These are phyloP conservation scores for Melipona bicolor DNA, from an alignment of 2,888 invertebrate genomes.

Conservation along the genomic window DNA sequence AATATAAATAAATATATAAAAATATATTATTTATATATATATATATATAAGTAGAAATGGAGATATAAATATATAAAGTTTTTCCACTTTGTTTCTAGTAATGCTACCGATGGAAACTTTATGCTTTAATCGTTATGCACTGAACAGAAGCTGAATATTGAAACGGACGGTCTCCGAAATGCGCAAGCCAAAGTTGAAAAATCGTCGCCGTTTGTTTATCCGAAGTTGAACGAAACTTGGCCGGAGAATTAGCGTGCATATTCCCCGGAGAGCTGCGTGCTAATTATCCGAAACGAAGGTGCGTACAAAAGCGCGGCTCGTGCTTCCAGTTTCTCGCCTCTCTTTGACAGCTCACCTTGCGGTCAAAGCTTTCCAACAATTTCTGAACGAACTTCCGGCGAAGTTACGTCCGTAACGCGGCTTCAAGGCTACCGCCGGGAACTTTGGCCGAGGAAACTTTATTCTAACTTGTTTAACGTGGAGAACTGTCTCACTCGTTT, in stretches of 20 bases:
- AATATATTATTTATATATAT: too few relatives aligned
- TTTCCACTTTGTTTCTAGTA: too few relatives aligned
- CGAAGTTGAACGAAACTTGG: background rate
- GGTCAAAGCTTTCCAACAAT: conserved; percentile 38
- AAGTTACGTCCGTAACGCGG: conserved; percentile 14
- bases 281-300: conserved; percentile 29
- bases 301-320: conserved; percentile 11
- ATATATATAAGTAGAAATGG: too few relatives aligned
- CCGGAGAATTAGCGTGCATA: background rate
- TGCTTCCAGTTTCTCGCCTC: conserved; percentile 17
- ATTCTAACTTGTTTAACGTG: conserved; percentile 22
- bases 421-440: background rate
- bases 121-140: background rate
- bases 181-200: background rate
- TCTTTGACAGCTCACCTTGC: conserved; percentile 30
- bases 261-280: background rate
- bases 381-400: conserved; percentile 21
- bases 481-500: conserved; percentile 18
- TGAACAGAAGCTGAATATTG: too few relatives aligned
- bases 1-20: too few relatives aligned
- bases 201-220: background rate
- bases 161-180: background rate
- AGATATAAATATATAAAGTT: too few relatives aligned
- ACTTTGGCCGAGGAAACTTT: conserved; percentile 29
- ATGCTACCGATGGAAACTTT: too few relatives aligned